Evolutionary conservation across 2,888 invertebrate genomes (phyloP).

Genomic region (Eupithecia exiguata): DNA sequence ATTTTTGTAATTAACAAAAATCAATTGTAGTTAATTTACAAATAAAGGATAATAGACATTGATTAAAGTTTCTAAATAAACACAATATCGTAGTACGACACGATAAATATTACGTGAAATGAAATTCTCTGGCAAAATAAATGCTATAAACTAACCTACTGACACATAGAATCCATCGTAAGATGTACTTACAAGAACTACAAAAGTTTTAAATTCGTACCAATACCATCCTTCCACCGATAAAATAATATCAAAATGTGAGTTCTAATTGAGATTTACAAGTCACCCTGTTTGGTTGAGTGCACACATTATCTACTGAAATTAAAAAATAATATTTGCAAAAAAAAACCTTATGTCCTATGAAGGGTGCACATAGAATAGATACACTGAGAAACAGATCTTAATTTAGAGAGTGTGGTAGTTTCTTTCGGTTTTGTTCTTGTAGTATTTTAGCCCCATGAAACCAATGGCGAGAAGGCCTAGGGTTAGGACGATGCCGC

Average conservation of each 20-base stretch:
- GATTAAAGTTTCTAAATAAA: neutral
- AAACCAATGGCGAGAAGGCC: conserved; percentile 91
- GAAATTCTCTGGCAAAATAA: conserved; percentile 26
- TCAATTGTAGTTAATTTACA: neutral
- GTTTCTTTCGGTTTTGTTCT: conserved; percentile 91
- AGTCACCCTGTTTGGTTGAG: conserved; percentile 49
- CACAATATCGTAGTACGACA: conserved; percentile 15
- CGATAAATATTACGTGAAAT: conserved; percentile 4
- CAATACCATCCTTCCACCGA: conserved; percentile 48
- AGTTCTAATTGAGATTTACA: conserved; percentile 43
- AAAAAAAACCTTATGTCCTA: conserved; percentile 36
- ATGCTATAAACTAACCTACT: conserved; percentile 24
- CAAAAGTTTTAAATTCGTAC: conserved; percentile 42
- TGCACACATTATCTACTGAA: conserved; percentile 46
- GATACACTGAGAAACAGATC: conserved; percentile 40
- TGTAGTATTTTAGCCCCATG: conserved; percentile 94
- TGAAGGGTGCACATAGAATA: conserved; percentile 68
- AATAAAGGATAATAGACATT: neutral
- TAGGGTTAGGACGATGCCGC: conserved; percentile 92
- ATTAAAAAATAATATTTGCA: conserved; percentile 38
- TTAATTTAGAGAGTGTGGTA: conserved; percentile 92
- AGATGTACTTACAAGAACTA: conserved; percentile 33
- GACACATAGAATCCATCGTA: conserved; percentile 22
- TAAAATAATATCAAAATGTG: conserved; percentile 40
- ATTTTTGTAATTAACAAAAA: neutral